Conservation (phyloP, 2,888 invertebrate genomes). For the Glyphotaelius pellucidus region DNA sequence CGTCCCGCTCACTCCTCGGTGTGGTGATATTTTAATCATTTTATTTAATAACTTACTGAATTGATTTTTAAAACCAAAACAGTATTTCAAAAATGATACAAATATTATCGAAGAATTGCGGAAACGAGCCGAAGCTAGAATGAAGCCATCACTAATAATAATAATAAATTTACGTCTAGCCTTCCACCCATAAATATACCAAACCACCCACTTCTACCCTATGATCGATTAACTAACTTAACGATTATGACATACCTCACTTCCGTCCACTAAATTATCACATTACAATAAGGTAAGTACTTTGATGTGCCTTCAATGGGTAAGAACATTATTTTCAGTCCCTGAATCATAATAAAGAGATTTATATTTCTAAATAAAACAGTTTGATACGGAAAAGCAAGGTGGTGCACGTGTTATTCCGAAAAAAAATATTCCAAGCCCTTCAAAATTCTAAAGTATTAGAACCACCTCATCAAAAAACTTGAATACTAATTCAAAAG, state of each 20-base stretch:
- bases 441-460: constrained; percentile 4
- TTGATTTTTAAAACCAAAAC: neutral
- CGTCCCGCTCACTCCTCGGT: neutral
- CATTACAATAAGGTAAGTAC: neutral
- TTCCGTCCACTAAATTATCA: neutral
- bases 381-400: constrained; percentile 40
- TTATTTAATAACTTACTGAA: too few species aligned
- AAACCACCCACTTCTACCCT: neutral
- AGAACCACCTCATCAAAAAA: neutral
- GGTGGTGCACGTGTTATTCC: constrained; percentile 48
- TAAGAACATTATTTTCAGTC: neutral
- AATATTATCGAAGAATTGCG: neutral
- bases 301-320: too few species aligned
- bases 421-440: constrained; percentile 30
- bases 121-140: neutral
- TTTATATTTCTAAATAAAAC: constrained; percentile 1
- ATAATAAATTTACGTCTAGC: neutral
- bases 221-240: neutral
- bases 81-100: neutral
- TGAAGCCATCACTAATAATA: neutral
- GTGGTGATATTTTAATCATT: neutral
- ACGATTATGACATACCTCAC: neutral
- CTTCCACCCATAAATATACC: too few species aligned
- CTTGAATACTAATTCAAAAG: neutral
- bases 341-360: neutral